Evolutionary conservation across 2,888 invertebrate species (phyloP), one percentile per base, ranked within the genome.

Genomic region (Gisinianus flammeolus): DNA sequence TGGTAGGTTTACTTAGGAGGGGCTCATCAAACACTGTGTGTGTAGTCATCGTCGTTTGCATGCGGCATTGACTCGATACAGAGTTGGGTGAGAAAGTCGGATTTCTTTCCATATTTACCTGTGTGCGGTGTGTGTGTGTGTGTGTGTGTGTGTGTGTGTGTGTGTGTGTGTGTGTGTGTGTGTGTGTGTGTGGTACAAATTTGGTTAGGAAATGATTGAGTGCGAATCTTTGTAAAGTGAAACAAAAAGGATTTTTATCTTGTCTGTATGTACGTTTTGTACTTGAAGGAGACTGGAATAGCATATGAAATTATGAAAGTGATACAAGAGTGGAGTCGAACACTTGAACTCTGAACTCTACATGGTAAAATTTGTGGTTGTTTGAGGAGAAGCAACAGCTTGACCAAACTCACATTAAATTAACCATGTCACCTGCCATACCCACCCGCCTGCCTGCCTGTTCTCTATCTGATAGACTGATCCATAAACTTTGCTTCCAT

Each of bases 351-450:
- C n/a, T n/a, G n/a, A n/a, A n/a, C n/a, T n/a, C n/a, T n/a, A n/a
- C n/a, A n/a, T n/a, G n/a, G n/a, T n/a, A n/a, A n/a, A n/a, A n/a
- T n/a, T n/a, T n/a, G n/a, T 6, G 19, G 44, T 44, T 44, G 44
- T 44, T 44, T 44, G 44, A 16, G 64, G 44, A 35, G 44, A 68
- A 44, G 68, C 68, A 68, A 68, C 68, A 68, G 68, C 68, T 68
- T 68, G 68, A 22, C n/a, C 44, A n/a, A 58, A 8, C 56, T 62
- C 62, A 24, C 62, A 68, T 68, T 44, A 68, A 68, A 68, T 68
- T 68, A 68, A 68, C 68, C 68, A 26, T 67, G 67, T 62, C 62
- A 62, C 62, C 62, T 62, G 26, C 62, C 12, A 16, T 19, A 16
- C 8, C 6, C 44, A 16, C 44, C 8, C 19, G 16, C 62, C 22